These are phyloP conservation scores for Drosophila peninsularis DNA, from an alignment of 2,888 invertebrate species.

Conservation along the genomic window DNA sequence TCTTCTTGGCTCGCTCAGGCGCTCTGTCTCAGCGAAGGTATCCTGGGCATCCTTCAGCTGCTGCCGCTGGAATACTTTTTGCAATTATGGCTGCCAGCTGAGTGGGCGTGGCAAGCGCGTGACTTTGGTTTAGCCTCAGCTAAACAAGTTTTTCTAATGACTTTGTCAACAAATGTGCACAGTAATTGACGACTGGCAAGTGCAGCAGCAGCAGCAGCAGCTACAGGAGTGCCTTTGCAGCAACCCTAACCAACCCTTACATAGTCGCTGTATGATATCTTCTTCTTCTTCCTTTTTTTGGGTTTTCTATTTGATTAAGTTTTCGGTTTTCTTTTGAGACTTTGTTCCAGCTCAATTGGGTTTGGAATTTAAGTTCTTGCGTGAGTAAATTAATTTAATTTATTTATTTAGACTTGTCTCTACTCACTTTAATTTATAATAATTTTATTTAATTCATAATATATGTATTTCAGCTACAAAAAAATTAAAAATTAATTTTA, in stretches of 20 bases:
- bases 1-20: not conserved
- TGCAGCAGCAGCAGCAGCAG: not conserved
- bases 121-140: constrained; percentile 58
- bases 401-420: not conserved
- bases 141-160: constrained; percentile 63
- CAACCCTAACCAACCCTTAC: not conserved
- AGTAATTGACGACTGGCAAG: constrained; percentile 41
- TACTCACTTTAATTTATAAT: too few relatives aligned
- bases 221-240: not conserved
- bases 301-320: not conserved
- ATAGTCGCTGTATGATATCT: constrained; percentile 2
- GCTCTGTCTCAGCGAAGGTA: constrained; percentile 26
- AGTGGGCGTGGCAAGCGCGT: constrained; percentile 56
- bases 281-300: not conserved
- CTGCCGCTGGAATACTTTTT: constrained; percentile 35
- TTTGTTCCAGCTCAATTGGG: not conserved
- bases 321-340: not conserved
- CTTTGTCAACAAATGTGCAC: constrained; percentile 50
- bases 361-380: not conserved
- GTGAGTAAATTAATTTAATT: not conserved
- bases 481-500: too few relatives aligned
- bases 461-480: too few relatives aligned
- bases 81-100: constrained; percentile 53
- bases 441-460: not conserved
- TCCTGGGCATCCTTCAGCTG: constrained; percentile 36